These are phyloP conservation scores for Natator depressus DNA, from an alignment of 2,113 vertebrate species.

Conservation along the genomic window DNA sequence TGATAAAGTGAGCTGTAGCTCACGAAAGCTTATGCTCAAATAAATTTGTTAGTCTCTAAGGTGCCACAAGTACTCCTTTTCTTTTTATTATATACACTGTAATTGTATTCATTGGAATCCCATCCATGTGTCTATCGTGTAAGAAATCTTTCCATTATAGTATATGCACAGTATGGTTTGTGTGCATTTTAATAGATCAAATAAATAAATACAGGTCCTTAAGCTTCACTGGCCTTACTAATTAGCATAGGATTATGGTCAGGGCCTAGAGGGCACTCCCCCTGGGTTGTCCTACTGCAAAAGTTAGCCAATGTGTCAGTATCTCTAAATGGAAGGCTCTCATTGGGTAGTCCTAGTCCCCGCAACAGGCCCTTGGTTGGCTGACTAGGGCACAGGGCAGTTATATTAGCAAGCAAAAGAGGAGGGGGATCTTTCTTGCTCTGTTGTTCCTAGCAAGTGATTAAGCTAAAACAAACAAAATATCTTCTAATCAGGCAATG, in stretches of 20 bases:
- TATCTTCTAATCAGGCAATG: not conserved
- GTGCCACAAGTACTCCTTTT: too few relatives aligned
- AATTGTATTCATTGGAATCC: slow-evolving; percentile 46
- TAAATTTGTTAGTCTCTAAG: too few relatives aligned
- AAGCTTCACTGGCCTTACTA: not conserved
- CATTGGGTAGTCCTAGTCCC: not conserved
- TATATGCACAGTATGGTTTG: slow-evolving; percentile 13
- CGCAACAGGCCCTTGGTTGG: not conserved
- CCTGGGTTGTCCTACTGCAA: not conserved
- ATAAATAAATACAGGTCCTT: slow-evolving; percentile 30
- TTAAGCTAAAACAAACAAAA: not conserved
- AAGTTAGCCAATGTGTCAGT: not conserved
- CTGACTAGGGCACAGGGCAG: not conserved
- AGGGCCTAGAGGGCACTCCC: rapidly evolving
- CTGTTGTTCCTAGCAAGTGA: not conserved
- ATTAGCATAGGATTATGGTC: not conserved
- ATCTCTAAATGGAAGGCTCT: not conserved
- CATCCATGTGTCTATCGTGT: slow-evolving; percentile 1
- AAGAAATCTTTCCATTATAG: slow-evolving; percentile 40
- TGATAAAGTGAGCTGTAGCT: too few relatives aligned
- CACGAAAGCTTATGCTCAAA: too few relatives aligned
- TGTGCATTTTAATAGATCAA: slow-evolving; percentile 46
- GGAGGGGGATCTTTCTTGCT: not conserved
- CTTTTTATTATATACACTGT: not conserved
- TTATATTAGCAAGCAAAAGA: not conserved